Evolutionary conservation across 2,888 invertebrate species (phyloP), one percentile per base, ranked within the genome.

Genomic region (Actias luna): DNA sequence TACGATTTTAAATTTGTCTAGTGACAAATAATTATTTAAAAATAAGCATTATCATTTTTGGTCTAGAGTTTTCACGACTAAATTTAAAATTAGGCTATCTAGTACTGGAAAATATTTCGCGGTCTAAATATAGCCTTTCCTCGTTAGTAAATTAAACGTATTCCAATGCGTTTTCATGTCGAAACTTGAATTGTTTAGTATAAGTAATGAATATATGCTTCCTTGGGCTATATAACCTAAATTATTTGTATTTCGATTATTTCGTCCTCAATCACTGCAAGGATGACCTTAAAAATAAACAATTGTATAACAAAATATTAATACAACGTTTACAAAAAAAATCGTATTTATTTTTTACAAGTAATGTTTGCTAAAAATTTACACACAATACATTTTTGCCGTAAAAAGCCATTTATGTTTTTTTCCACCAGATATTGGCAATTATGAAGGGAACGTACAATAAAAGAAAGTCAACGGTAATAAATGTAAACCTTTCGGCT

Each of bases 401-500:
- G 75, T 80, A 84, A 83, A 79, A 78, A 69, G 69, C 70, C 70
- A 69, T 79, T 83, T 80, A 78, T 74, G 76, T 76, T 78, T 82
- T 84, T 84, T 87, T 84, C 79, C 68, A 68, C 72, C 74, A 80
- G 84, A 85, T 84, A 85, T 81, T 83, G 74, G 80, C 89, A 87
- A 88, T 90, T 88, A 89, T 86, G 85, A 87, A 87, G 84, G 89
- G 88, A 85, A 79, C 29, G 18, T n/a, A 55, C 29, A 55, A 29
- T 80, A 82, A 83, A 81, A 87, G 85, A 89, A 87, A 90, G 88
- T 87, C 78, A 76, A 74, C 72, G 78, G 84, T 83, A 86, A 89
- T 90, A 92, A 92, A 91, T 87, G 79, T 90, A 89, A 92, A 88
- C 90, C 89, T 88, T 88, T 89, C 87, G 85, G 87, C 87, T 82